A percentile compares a stretch with the other conserved stretches of the same genome.
phyloP scores from a whole-genome alignment of 1,140 invertebrate species.

The Oryctes rhinoceros region DNA sequence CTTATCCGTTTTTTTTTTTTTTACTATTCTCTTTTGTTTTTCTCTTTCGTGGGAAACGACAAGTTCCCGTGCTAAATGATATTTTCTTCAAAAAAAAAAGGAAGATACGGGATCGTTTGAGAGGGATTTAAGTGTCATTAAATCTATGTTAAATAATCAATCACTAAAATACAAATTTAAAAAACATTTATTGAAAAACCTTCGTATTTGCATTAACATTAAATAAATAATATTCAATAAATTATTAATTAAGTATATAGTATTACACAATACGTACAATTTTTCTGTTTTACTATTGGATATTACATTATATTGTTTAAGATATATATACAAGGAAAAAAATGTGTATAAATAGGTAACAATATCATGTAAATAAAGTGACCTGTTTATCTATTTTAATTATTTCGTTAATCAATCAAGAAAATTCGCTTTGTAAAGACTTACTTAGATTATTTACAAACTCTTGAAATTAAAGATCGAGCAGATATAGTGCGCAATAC shows the following conservation, averaged over 20 bases:
- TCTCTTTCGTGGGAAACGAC: neutral
- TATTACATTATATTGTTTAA: neutral
- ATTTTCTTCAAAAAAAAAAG: no score
- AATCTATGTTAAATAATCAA: conserved; percentile 37
- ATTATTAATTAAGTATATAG: conserved; percentile 29
- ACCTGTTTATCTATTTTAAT: neutral
- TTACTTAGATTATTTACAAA: no score
- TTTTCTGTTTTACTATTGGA: neutral
- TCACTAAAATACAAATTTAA: conserved; percentile 40
- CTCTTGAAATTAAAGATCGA: neutral
- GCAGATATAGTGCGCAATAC: conserved; percentile 28
- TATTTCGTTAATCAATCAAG: neutral
- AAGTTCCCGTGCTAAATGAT: no score
- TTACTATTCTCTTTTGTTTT: neutral
- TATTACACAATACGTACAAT: conserved; percentile 21
- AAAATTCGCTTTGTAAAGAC: neutral
- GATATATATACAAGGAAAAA: neutral
- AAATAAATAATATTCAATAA: neutral
- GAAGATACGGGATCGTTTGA: neutral
- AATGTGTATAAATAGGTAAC: neutral
- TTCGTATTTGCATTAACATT: neutral
- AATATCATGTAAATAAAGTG: no score
- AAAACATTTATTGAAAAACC: conserved; percentile 39
- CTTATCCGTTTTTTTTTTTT: neutral
- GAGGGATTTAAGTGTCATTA: neutral